Conservation (phyloP, 1,140 invertebrate genomes). For the Drosophila yakuba region DNA sequence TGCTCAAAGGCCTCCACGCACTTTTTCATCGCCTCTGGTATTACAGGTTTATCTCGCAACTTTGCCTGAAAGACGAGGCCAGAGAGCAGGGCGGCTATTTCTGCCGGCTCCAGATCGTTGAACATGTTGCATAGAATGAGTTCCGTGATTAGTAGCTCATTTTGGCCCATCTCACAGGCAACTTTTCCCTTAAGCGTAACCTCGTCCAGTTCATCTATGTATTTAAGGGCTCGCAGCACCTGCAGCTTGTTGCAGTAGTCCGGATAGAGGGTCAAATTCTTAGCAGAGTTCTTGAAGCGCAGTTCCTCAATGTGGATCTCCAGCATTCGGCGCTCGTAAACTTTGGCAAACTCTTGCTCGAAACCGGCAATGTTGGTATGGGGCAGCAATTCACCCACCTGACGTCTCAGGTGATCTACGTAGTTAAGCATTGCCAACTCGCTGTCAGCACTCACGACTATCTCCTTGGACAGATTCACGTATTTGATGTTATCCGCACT, state of each 20-base stretch:
- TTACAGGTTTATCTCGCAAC: constrained; percentile 85
- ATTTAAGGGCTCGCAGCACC: constrained; percentile 92
- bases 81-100: constrained; percentile 97
- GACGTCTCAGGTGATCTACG: constrained; percentile 77
- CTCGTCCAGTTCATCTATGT: constrained; percentile 89
- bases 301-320: constrained; percentile 90
- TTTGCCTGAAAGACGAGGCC: constrained; percentile 96
- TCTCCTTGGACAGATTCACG: constrained; percentile 86
- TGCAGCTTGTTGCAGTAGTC: constrained; percentile 94
- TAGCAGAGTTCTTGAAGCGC: constrained; percentile 91
- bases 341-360: constrained; percentile 89
- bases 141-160: constrained; percentile 97
- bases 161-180: constrained; percentile 97
- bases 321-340: constrained; percentile 90
- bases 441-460: constrained; percentile 84
- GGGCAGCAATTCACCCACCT: constrained; percentile 72
- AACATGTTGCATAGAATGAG: constrained; percentile 97
- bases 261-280: constrained; percentile 93
- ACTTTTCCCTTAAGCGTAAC: constrained; percentile 96
- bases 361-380: constrained; percentile 86
- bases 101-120: constrained; percentile 92
- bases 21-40: constrained; percentile 86
- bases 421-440: constrained; percentile 71
- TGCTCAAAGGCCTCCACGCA: constrained; percentile 75
- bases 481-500: constrained; percentile 83